Base-by-base conservation (phyloP, 1,140 invertebrate species). In the Gonatopus flavifemur region DNA sequence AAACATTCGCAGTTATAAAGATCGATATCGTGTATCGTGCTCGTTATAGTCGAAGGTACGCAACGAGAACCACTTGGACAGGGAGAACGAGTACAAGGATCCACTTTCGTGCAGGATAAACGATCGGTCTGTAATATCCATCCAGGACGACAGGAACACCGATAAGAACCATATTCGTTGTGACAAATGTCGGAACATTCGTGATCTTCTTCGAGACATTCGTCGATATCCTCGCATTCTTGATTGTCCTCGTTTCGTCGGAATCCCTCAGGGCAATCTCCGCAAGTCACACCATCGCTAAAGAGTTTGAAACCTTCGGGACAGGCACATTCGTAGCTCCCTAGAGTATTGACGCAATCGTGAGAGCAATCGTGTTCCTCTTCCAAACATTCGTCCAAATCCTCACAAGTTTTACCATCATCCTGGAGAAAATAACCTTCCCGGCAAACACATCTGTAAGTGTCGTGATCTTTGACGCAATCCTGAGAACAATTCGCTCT, bases 271-370 rank as follows among this genome's bases (percentile, higher is more conserved):
- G 80, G 30, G 77, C 77, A 50, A 81, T 85, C 68, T 79, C 86
- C 65, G 83, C 87, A 74, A 81, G 87, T 53, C 84, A 72, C 83
- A 78, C 74, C 89, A 88, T 62, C 88, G 81, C 64, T 85, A 82
- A 64, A 84, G 46, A 85, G 79, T 52, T 83, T 81, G 60, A 86
- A 91, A 1, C 90, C 90, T 13, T 77, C 63, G 36, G 88, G 85
- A 77, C 92, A 95, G 3, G 82, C 77, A 66, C 93, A 96, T 3
- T 81, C 81, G 62, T 92, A 93, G 35, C 84, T 85, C 0, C 92
- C 93, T 18, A 83, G 80, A 0, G 82, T 84, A 64, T 95, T 95
- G n/a, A 83, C 69, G 70, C 93, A 96, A 1, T 82, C 81, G 55
- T 83, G 86, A 44, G 83, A 81, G 32, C 86, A 87, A 9, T 83